phyloP scores from a whole-genome alignment of 2,113 vertebrate species.

The Baryphthengus martii region DNA sequence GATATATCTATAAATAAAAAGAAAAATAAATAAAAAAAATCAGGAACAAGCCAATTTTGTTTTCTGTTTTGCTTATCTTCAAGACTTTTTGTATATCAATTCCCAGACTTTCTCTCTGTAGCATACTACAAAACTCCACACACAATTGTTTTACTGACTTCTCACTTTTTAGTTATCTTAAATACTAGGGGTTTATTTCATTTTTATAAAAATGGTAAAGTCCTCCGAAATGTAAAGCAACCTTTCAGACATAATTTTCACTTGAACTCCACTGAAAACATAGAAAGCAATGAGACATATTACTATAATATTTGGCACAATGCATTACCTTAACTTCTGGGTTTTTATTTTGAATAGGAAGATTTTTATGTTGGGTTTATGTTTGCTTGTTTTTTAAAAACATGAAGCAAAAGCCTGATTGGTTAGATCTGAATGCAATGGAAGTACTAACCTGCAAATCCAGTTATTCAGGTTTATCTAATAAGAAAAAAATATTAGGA shows the following conservation, averaged over 20 bases:
- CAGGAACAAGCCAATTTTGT: neutral
- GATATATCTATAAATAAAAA: neutral
- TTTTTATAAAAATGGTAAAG: neutral
- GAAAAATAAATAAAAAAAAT: neutral
- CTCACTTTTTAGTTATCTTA: neutral
- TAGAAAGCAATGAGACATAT: neutral
- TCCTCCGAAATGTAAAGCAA: neutral
- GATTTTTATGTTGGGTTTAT: too few species aligned
- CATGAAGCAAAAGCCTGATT: neutral
- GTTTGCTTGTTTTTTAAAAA: neutral
- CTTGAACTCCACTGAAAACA: neutral
- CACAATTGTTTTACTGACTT: neutral
- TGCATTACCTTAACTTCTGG: neutral
- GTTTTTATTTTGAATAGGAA: neutral
- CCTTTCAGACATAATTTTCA: neutral
- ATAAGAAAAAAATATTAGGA: neutral
- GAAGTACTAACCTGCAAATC: neutral
- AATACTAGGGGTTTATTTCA: neutral
- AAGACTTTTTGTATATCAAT: neutral
- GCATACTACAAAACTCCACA: neutral
- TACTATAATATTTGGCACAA: neutral
- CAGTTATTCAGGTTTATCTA: neutral
- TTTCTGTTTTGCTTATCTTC: neutral
- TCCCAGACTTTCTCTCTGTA: neutral
- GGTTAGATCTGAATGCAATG: neutral